Conservation (phyloP, 30 jellyfish, hydroid and myxozoan species). For the Sanderia malayensis region DNA sequence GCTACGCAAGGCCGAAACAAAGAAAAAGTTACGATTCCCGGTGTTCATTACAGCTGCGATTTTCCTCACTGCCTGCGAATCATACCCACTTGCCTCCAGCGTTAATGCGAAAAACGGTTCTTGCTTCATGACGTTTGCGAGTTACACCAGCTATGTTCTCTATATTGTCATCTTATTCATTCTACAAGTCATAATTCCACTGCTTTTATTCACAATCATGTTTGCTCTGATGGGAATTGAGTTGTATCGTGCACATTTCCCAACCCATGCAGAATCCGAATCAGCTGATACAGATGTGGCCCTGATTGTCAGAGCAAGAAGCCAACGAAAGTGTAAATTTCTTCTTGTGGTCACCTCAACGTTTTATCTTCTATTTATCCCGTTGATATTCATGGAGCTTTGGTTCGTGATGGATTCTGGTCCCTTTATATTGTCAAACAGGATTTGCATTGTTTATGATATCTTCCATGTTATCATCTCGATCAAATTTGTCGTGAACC, state of each 20-base stretch:
- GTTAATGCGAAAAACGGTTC: conserved; percentile 8
- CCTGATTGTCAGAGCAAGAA: conserved; percentile 17
- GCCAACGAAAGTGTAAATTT: conserved; percentile 17
- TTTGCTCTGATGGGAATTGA: conserved; percentile 47
- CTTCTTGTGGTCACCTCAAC: conserved; percentile 18
- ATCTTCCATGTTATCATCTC: conserved; percentile 37
- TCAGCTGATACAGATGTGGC: conserved; percentile 8
- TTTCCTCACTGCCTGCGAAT: conserved; percentile 13
- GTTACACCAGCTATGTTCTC: conserved; percentile 38
- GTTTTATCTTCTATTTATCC: conserved; percentile 20
- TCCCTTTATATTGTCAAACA: neutral
- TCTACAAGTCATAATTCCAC: conserved; percentile 36
- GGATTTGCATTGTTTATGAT: conserved; percentile 37
- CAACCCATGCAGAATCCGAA: neutral
- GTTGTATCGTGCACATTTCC: conserved; percentile 3
- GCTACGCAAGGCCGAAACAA: conserved; percentile 1
- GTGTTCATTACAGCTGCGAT: conserved; percentile 5
- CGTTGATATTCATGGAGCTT: conserved; percentile 17
- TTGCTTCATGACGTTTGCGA: conserved; percentile 14
- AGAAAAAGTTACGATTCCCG: conserved; percentile 11
- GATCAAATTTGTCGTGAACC: conserved; percentile 41
- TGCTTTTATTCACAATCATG: conserved; percentile 17
- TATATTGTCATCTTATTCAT: conserved; percentile 36
- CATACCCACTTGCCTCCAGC: conserved; percentile 4
- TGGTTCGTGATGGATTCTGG: conserved; percentile 48